Evolutionary conservation across 2,113 vertebrate species (phyloP).

Genomic region (Grallaria varia): DNA sequence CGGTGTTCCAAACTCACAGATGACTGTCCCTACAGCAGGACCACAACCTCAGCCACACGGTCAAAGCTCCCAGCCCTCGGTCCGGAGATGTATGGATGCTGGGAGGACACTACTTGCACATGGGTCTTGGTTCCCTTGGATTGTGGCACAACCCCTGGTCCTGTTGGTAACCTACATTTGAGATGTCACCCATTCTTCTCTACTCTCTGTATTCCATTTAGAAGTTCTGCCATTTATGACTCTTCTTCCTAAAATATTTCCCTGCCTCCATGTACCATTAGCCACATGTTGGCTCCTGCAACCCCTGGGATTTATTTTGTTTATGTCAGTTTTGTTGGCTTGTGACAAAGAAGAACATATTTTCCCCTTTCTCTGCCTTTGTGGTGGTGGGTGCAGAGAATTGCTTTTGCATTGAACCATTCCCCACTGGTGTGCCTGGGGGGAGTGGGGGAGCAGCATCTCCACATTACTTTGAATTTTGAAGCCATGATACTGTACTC

Average conservation of each 20-base stretch:
- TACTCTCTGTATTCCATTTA: background rate
- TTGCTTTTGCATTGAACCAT: background rate
- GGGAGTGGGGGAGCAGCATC: background rate
- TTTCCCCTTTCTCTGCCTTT: background rate
- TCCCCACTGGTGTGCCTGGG: background rate
- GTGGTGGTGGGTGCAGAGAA: background rate
- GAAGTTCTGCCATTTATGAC: background rate
- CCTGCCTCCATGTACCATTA: background rate
- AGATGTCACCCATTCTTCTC: background rate
- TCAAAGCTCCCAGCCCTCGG: background rate
- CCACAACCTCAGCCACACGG: background rate
- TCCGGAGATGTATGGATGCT: background rate
- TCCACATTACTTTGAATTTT: background rate
- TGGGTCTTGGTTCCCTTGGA: background rate
- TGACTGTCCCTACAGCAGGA: background rate
- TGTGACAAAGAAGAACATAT: background rate
- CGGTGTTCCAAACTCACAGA: accelerated
- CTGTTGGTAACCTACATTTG: background rate
- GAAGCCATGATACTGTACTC: conserved; percentile 40
- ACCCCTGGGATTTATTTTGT: background rate
- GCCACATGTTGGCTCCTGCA: background rate
- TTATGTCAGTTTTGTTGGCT: background rate
- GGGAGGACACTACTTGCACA: background rate
- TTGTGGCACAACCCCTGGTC: background rate
- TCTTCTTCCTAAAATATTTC: background rate